Conservation (phyloP, 1,140 invertebrate genomes). For the Drosophila triauraria region DNA sequence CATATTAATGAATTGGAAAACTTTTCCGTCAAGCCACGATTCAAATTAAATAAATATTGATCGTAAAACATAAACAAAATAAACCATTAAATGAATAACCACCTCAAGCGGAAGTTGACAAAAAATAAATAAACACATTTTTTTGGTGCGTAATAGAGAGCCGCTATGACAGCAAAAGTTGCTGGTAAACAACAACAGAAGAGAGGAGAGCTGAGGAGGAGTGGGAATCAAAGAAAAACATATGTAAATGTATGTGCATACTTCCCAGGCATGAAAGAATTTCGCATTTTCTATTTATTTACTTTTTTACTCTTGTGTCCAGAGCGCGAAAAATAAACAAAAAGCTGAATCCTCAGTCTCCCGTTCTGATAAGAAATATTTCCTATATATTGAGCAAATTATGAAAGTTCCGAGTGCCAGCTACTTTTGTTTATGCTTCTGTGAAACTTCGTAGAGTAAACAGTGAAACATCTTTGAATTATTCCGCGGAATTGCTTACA, state of each 20-base stretch:
- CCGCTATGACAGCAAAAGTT: conserved; percentile 47
- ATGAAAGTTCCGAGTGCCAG: conserved; percentile 38
- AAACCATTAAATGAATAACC: conserved; percentile 45
- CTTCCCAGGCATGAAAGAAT: conserved; percentile 10
- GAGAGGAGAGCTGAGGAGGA: conserved; percentile 4
- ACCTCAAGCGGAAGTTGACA: conserved; percentile 69
- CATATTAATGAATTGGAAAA: conserved; percentile 2
- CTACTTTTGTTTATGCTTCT: conserved; percentile 38
- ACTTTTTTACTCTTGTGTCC: conserved; percentile 17
- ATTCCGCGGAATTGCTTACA: conserved; percentile 21
- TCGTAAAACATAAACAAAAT: conserved; percentile 8
- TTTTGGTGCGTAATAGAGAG: conserved; percentile 57
- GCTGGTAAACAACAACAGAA: conserved; percentile 38
- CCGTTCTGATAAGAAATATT: conserved; percentile 28
- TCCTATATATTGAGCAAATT: conserved; percentile 30
- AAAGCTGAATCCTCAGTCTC: conserved; percentile 2
- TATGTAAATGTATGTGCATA: conserved; percentile 48
- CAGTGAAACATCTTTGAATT: conserved; percentile 21
- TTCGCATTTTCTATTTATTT: conserved; percentile 42
- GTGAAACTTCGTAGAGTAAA: conserved; percentile 39
- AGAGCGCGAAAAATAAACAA: conserved; percentile 21
- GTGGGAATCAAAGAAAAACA: conserved; percentile 45
- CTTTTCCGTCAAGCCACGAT: neutral
- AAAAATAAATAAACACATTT: conserved; percentile 56
- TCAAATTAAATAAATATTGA: conserved; percentile 12